These are phyloP conservation scores for Bovichtus diacanthus DNA, from an alignment of 2,797 vertebrate genomes.

Conservation along the genomic window DNA sequence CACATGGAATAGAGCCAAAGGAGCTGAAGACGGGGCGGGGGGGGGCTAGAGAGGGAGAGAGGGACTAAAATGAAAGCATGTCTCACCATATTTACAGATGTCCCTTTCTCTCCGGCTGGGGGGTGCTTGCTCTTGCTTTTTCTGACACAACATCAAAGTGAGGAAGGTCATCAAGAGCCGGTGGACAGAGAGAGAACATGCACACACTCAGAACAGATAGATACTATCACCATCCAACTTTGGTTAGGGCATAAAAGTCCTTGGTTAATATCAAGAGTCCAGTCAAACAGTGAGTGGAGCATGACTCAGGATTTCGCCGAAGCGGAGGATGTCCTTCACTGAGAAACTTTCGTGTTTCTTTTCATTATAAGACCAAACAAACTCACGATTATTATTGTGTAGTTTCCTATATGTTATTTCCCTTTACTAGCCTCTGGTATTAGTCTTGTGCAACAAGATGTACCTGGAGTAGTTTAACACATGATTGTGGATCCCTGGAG, in stretches of 20 bases:
- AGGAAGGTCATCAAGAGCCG: constrained; percentile 69
- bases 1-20: background rate
- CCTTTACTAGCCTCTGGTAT: constrained; percentile 6
- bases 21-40: background rate
- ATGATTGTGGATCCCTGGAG: constrained; percentile 41
- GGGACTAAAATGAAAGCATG: constrained; percentile 41
- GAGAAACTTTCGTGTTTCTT: constrained; percentile 9
- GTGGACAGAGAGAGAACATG: constrained; percentile 64
- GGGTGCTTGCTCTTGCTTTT: constrained; percentile 87
- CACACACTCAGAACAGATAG: constrained; percentile 59
- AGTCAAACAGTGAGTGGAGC: constrained; percentile 48
- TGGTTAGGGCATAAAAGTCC: constrained; percentile 64
- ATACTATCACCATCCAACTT: constrained; percentile 64
- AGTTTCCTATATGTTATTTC: constrained; percentile 1
- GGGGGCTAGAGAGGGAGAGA: background rate
- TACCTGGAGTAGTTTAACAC: constrained; percentile 9
- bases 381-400: constrained; percentile 18
- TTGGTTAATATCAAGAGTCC: constrained; percentile 65
- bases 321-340: constrained; percentile 54
- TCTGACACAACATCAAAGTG: constrained; percentile 74
- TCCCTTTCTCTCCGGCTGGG: constrained; percentile 82
- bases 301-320: constrained; percentile 58
- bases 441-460: constrained; percentile 26
- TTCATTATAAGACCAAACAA: constrained; percentile 29
- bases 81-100: constrained; percentile 84